A percentile compares a stretch with the other conserved stretches of the same genome.
Evolutionary conservation across 2,113 vertebrate species (phyloP).

Genomic region (Struthio camelus): DNA sequence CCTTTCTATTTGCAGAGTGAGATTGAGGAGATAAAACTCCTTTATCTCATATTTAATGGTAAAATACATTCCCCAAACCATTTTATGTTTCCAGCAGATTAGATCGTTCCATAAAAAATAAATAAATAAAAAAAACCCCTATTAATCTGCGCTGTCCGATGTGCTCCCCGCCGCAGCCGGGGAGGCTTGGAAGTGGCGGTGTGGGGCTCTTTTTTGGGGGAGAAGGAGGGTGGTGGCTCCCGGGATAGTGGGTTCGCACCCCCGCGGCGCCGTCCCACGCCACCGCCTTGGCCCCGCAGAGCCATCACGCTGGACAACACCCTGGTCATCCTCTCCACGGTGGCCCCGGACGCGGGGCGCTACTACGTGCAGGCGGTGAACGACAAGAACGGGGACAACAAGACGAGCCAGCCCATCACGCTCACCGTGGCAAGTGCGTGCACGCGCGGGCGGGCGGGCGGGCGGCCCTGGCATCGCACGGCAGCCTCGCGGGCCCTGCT

Average conservation of each 20-base stretch:
- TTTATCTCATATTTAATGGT: constrained; percentile 67
- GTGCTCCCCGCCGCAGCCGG: not conserved
- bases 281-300: constrained; percentile 46
- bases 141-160: not conserved
- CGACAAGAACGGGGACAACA: constrained; percentile 98
- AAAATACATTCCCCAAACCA: constrained; percentile 42
- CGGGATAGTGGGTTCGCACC: not conserved
- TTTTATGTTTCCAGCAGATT: constrained; percentile 63
- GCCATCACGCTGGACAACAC: constrained; percentile 98
- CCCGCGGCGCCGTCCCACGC: not conserved
- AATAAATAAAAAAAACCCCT: not conserved
- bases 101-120: constrained; percentile 18
- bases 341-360: constrained; percentile 91
- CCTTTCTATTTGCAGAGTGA: constrained; percentile 59
- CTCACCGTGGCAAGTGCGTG: constrained; percentile 92
- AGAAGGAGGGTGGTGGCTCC: no score
- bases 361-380: constrained; percentile 98
- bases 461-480: not conserved
- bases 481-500: not conserved
- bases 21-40: constrained; percentile 68
- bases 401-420: constrained; percentile 95
- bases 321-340: constrained; percentile 94
- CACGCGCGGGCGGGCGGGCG: not conserved
- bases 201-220: not conserved
- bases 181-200: no score